Base-by-base conservation (phyloP, 1,140 invertebrate species). In the Sipha flava region DNA sequence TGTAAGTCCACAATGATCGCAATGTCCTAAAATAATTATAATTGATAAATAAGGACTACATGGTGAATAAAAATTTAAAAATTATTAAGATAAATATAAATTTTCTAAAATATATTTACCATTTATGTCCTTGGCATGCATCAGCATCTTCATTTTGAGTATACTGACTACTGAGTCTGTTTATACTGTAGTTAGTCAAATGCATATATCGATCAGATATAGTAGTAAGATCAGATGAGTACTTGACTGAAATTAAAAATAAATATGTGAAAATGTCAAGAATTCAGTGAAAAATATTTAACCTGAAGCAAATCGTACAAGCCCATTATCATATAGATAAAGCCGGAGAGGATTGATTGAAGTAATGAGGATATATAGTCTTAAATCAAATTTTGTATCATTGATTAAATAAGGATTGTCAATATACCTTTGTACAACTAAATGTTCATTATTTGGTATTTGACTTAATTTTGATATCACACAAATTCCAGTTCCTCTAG, bases 101-200 rank as follows among this genome's bases (percentile, higher is more conserved):
- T 80, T 81, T 62, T 77, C 12, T 31, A 43, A 12, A n/a, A 66
- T 10, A 62, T 5, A 64, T 34, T 64, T 83, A 89, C 92, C 95
- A 97, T 87, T 97, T 97, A 84, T 95, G 94, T 0, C 94, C 95
- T 75, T 92, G 90, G 83, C 93, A 94, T 0, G 93, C 90, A 62
- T 92, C 89, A 0, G 92, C 93, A 86, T 94, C 92, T 83, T 95
- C 92, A 86, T 95, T 96, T 80, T 90, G 90, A 0, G 92, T 92
- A 85, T 97, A 97, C 54, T 91, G 91, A 57, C 92, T 91, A 49
- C 92, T 95, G 54, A 93, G 88, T 87, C 97, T 98, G 87, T 99
- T 98, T 80, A 99, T 94, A 83, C 95, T 97, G 86, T 98, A 99
- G 87, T 99, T 99, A 43, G 97, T 99, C 82, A 99, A 88, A 89